Percentiles rank a stretch among this genome's conserved stretches.
These are phyloP conservation scores for Thymallus thymallus DNA, from an alignment of 2,113 vertebrate species.

Conservation along the genomic window DNA sequence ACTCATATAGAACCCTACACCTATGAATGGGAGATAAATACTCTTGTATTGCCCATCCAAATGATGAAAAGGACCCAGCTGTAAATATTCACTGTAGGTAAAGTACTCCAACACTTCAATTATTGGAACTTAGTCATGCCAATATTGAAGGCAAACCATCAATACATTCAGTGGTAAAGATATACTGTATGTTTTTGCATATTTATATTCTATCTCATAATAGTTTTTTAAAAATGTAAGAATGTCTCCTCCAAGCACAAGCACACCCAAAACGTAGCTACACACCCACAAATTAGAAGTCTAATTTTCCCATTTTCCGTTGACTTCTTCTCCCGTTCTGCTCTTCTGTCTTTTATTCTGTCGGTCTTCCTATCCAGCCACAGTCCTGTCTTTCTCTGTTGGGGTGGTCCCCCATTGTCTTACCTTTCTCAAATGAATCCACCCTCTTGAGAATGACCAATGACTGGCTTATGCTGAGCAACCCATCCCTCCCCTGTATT, in stretches of 20 bases:
- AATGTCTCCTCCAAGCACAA: no score
- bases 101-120: neutral
- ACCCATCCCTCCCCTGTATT: conserved; percentile 79
- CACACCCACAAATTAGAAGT: no score
- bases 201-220: no score
- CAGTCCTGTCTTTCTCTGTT: conserved; percentile 44
- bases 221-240: no score
- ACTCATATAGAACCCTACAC: neutral
- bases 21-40: neutral
- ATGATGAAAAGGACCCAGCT: neutral
- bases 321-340: neutral
- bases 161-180: neutral
- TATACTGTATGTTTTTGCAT: neutral
- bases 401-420: neutral
- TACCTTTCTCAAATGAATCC: neutral
- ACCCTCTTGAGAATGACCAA: conserved; percentile 18
- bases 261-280: neutral
- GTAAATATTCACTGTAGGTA: neutral
- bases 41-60: no score
- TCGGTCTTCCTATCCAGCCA: conserved; percentile 36
- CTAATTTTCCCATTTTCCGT: neutral
- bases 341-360: conserved; percentile 1
- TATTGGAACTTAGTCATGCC: neutral
- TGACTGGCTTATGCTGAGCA: conserved; percentile 81
- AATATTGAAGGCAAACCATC: neutral